Conservation (phyloP, 2,888 invertebrate species). For the Callinectes sapidus region DNA sequence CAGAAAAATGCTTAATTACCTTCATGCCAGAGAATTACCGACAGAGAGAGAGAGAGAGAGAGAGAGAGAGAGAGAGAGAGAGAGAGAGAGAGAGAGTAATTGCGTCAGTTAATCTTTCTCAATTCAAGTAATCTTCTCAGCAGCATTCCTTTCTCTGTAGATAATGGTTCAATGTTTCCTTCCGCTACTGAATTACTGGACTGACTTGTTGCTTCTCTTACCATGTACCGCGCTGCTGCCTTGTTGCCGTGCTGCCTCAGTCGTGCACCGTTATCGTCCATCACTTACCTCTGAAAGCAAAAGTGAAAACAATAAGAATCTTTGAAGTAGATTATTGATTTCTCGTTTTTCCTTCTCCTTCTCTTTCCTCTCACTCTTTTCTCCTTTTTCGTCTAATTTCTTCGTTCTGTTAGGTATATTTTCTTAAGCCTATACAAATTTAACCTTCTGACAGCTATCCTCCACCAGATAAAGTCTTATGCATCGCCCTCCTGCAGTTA, state of each 20-base stretch:
- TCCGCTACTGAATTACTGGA: not conserved
- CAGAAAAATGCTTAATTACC: not conserved
- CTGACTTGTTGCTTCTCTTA: not conserved
- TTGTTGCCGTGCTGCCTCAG: not conserved
- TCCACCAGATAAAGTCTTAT: too few species aligned
- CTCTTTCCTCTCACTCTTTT: too few species aligned
- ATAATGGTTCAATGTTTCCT: not conserved
- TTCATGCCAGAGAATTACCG: not conserved
- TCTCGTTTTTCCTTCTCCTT: not conserved
- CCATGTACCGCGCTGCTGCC: not conserved
- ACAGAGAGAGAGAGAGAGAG: conserved; percentile 7
- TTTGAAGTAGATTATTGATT: not conserved
- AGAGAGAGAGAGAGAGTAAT: conserved; percentile 32
- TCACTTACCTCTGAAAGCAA: not conserved
- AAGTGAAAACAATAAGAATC: not conserved
- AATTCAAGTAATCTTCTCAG: not conserved
- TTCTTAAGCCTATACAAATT: too few species aligned
- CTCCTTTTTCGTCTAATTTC: too few species aligned
- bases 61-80: conserved; percentile 38
- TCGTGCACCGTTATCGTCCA: not conserved
- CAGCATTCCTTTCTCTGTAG: not conserved
- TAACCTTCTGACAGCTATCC: too few species aligned
- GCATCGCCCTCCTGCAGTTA: not conserved
- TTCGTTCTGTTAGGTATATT: too few species aligned
- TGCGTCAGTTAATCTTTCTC: not conserved